Percentiles rank a stretch among this genome's conserved stretches.
phyloP scores from a whole-genome alignment of 2,797 vertebrate species.

The Tapera naevia region DNA sequence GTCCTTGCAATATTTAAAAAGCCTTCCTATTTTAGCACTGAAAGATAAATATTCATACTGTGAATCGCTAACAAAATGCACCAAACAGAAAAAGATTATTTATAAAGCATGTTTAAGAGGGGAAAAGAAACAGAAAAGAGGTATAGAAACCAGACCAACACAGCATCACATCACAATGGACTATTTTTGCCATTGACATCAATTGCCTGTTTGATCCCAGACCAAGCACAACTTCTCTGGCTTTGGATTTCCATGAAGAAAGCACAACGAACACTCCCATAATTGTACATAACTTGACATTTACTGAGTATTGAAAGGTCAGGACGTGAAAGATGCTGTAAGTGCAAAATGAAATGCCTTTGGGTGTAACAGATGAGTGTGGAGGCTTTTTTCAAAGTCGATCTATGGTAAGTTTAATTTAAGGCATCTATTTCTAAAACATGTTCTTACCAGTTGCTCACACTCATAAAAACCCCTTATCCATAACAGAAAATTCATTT shows the following conservation, averaged over 20 bases:
- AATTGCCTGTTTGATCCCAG: constrained; percentile 34
- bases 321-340: constrained; percentile 20
- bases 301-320: constrained; percentile 35
- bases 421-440: constrained; percentile 34
- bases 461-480: background rate
- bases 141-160: constrained; percentile 13
- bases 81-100: background rate
- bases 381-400: constrained; percentile 22
- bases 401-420: constrained; percentile 6
- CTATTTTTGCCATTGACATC: background rate
- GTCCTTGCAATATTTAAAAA: background rate
- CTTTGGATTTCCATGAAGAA: constrained; percentile 17
- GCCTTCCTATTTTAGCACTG: background rate
- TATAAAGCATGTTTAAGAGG: background rate
- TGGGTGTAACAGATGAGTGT: constrained; percentile 8
- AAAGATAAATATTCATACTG: background rate
- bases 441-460: constrained; percentile 15
- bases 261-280: background rate
- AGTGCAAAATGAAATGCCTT: constrained; percentile 25
- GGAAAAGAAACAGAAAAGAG: background rate
- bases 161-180: background rate
- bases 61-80: background rate
- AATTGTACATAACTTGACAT: constrained; percentile 16
- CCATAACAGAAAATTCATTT: background rate
- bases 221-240: constrained; percentile 7